These are phyloP conservation scores for Hydractinia symbiolongicarpus DNA, from an alignment of 30 jellyfish, hydroid and myxozoan species.

Conservation along the genomic window DNA sequence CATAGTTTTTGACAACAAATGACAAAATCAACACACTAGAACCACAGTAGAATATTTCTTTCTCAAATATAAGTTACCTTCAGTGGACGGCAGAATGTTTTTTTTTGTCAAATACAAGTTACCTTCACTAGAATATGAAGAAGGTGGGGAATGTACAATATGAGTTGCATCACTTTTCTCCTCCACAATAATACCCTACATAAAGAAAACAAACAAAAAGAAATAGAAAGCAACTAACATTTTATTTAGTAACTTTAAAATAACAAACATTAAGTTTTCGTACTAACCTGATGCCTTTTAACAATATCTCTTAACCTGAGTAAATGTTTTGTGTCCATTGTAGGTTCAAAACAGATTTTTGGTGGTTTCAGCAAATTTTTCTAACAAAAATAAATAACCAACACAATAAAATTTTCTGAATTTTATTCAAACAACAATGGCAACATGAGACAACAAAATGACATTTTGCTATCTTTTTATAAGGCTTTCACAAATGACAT, in stretches of 20 bases:
- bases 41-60: background rate
- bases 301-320: conserved; percentile 62
- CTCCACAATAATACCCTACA: conserved; percentile 74
- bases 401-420: too few species aligned
- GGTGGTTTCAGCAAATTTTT: conserved; percentile 67
- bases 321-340: conserved; percentile 52
- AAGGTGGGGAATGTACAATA: conserved; percentile 68
- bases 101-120: background rate
- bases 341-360: conserved; percentile 52
- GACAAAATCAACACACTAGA: too few species aligned
- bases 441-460: too few species aligned
- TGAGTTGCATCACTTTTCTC: conserved; percentile 72
- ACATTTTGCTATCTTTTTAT: too few species aligned
- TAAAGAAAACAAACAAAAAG: background rate
- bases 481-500: too few species aligned
- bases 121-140: conserved; percentile 53
- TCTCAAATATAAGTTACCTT: conserved; percentile 40
- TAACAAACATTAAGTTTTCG: too few species aligned
- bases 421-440: too few species aligned
- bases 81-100: too few species aligned
- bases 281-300: conserved; percentile 77
- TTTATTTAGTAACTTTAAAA: too few species aligned
- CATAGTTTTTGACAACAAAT: background rate
- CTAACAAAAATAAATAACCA: conserved; percentile 23
- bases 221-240: too few species aligned